Percentiles rank a stretch among this genome's conserved stretches.
phyloP scores from a whole-genome alignment of 2,888 invertebrate species.

The Galerucella nymphaeae region DNA sequence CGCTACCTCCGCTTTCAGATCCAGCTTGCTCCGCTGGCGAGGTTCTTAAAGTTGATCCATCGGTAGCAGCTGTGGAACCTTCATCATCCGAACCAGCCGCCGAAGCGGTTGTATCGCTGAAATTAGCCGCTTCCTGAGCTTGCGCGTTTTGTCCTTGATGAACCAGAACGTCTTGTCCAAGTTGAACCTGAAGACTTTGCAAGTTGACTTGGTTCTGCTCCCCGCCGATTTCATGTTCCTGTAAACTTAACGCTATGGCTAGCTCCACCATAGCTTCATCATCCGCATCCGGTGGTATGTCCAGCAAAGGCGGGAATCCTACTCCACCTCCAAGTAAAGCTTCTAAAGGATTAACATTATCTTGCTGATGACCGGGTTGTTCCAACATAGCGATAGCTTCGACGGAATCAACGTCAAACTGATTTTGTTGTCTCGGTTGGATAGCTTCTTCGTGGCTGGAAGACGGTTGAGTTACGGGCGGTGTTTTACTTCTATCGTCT shows the following conservation, averaged over 20 bases:
- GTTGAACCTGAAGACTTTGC: constrained; percentile 66
- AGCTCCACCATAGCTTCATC: constrained; percentile 97
- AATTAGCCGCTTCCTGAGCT: constrained; percentile 70
- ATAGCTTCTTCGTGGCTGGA: constrained; percentile 51
- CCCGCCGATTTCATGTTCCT: constrained; percentile 75
- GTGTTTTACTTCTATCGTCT: constrained; percentile 39
- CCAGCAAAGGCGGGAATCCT: constrained; percentile 83
- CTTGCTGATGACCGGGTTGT: constrained; percentile 45
- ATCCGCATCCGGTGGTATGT: constrained; percentile 94
- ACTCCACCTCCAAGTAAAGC: constrained; percentile 66
- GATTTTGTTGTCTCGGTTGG: constrained; percentile 43
- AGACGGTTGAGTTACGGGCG: constrained; percentile 41
- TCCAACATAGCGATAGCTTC: constrained; percentile 59
- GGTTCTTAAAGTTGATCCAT: constrained; percentile 90
- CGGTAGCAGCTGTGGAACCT: constrained; percentile 92
- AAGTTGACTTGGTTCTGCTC: constrained; percentile 59
- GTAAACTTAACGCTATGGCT: constrained; percentile 93
- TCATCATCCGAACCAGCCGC: constrained; percentile 95
- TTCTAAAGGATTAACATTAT: constrained; percentile 63
- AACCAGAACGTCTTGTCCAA: constrained; percentile 50
- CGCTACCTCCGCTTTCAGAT: constrained; percentile 84
- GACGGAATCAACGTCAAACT: constrained; percentile 57
- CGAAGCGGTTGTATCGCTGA: constrained; percentile 85
- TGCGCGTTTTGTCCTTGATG: constrained; percentile 50
- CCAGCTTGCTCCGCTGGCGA: constrained; percentile 81